Percentiles rank a stretch among this genome's conserved stretches.
Evolutionary conservation across 2,888 invertebrate species (phyloP).

Genomic region (Tridacna crocea): DNA sequence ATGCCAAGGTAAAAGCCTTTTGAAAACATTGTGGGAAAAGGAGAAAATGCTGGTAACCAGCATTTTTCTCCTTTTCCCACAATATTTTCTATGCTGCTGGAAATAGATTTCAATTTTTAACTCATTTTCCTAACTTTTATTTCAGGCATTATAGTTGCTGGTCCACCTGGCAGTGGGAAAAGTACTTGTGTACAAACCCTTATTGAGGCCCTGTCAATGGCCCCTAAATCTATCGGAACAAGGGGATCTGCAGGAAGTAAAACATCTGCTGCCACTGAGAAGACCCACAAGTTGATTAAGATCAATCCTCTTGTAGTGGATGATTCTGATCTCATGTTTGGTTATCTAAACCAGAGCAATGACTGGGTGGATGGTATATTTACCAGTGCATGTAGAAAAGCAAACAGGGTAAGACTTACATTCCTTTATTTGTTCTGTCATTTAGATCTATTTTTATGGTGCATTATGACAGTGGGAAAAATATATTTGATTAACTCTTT

Average conservation of each 20-base stretch:
- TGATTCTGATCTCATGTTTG: conserved; percentile 82
- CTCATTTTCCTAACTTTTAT: neutral
- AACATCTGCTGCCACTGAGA: conserved; percentile 68
- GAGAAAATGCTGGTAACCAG: too few relatives aligned
- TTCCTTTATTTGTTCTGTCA: neutral
- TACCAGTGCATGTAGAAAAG: conserved; percentile 83
- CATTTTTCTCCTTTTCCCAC: too few relatives aligned
- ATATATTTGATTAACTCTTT: too few relatives aligned
- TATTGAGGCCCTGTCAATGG: conserved; percentile 80
- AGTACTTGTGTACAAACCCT: conserved; percentile 82
- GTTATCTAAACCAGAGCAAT: conserved; percentile 79
- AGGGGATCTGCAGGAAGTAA: conserved; percentile 73
- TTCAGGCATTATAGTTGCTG: conserved; percentile 83
- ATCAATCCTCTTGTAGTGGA: conserved; percentile 83
- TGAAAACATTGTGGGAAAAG: too few relatives aligned
- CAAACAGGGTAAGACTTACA: conserved; percentile 78
- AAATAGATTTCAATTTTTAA: too few relatives aligned
- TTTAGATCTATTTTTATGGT: too few relatives aligned
- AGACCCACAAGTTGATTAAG: conserved; percentile 81
- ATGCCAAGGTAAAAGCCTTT: too few relatives aligned
- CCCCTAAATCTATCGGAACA: conserved; percentile 71
- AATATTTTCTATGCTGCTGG: too few relatives aligned
- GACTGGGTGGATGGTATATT: conserved; percentile 84
- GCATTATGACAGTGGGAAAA: too few relatives aligned
- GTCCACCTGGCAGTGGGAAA: conserved; percentile 83